These are phyloP conservation scores for Echiichthys vipera DNA, from an alignment of 2,797 vertebrate genomes.

Conservation along the genomic window DNA sequence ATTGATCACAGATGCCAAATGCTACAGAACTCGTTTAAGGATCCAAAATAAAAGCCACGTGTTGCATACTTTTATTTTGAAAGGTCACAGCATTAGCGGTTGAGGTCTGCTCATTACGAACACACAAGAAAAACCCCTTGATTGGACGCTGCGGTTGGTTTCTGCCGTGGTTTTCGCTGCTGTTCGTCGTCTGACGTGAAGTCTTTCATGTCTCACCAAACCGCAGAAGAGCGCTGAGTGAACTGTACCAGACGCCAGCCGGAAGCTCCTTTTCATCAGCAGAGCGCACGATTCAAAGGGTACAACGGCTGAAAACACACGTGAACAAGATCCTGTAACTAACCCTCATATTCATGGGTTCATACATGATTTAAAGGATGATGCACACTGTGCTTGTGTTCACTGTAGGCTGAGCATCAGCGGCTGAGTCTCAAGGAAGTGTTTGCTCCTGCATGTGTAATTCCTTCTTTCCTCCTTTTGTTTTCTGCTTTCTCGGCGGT, in stretches of 20 bases:
- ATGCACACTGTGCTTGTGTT: too few species aligned
- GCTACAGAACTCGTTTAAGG: too few species aligned
- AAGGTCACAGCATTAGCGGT: not conserved
- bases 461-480: slow-evolving; percentile 53
- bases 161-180: not conserved
- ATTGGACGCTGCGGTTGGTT: slow-evolving; percentile 4
- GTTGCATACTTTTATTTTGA: too few species aligned
- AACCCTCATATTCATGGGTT: too few species aligned
- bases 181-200: not conserved
- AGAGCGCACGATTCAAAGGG: not conserved
- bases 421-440: too few species aligned
- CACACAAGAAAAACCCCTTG: not conserved
- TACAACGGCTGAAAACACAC: slow-evolving; percentile 3
- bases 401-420: too few species aligned
- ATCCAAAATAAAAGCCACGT: too few species aligned
- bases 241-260: not conserved
- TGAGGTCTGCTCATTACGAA: not conserved
- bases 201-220: slow-evolving; percentile 21
- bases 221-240: slow-evolving; percentile 20
- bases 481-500: slow-evolving; percentile 21
- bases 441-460: slow-evolving; percentile 7
- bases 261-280: slow-evolving; percentile 7
- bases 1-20: too few species aligned
- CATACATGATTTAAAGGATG: too few species aligned
- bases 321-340: not conserved